Evolutionary conservation across 2,888 invertebrate species (phyloP).

Genomic region (Galeopsomyia nigrocyanea): DNA sequence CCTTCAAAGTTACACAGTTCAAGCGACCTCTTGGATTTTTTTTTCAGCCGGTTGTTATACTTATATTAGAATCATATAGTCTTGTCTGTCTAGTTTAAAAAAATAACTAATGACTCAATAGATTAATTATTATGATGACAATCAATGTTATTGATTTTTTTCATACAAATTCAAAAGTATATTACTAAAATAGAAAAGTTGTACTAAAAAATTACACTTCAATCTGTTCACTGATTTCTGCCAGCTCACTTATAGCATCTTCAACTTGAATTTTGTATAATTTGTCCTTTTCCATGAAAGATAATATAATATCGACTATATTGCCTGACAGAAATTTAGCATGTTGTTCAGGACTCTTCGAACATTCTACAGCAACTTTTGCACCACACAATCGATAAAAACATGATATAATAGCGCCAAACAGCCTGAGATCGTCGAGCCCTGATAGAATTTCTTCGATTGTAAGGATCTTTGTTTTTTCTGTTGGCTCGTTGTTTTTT

Average conservation of each 20-base stretch:
- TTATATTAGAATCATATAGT: too few relatives aligned
- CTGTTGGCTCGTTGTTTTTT: conserved; percentile 39
- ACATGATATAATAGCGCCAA: conserved; percentile 55
- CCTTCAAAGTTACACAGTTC: too few relatives aligned
- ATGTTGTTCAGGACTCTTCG: conserved; percentile 52
- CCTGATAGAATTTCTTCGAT: conserved; percentile 58
- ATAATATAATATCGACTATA: conserved; percentile 51
- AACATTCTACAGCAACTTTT: conserved; percentile 46
- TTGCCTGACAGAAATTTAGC: conserved; percentile 50
- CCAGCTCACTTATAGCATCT: conserved; percentile 51
- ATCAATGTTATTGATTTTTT: too few relatives aligned
- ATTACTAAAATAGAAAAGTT: too few relatives aligned
- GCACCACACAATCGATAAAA: conserved; percentile 59
- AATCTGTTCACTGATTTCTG: conserved; percentile 49
- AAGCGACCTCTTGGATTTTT: too few relatives aligned
- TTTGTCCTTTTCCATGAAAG: conserved; percentile 53
- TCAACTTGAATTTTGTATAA: conserved; percentile 54
- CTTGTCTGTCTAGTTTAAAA: too few relatives aligned
- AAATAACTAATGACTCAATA: too few relatives aligned
- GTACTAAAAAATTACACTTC: too few relatives aligned
- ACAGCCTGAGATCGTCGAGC: conserved; percentile 59
- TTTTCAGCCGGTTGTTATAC: too few relatives aligned
- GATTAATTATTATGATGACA: too few relatives aligned
- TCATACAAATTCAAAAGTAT: too few relatives aligned
- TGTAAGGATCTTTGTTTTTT: conserved; percentile 62